A percentile compares a stretch with the other conserved stretches of the same genome.
These are phyloP conservation scores for Gallirallus australis DNA, from an alignment of 2,797 vertebrate genomes.

Conservation along the genomic window DNA sequence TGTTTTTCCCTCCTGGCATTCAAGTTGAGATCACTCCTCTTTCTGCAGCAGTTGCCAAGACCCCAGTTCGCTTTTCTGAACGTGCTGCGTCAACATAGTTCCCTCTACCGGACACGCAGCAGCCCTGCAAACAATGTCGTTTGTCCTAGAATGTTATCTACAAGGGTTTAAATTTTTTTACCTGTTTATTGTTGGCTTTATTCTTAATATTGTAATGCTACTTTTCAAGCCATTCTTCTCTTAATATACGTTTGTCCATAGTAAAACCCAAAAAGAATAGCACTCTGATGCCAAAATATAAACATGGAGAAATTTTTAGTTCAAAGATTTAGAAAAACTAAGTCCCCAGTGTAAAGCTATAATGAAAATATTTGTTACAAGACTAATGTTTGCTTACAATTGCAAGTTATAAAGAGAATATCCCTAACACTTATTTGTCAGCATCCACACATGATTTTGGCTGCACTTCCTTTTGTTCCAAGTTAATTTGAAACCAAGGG, in stretches of 20 bases:
- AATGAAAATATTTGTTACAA: not conserved
- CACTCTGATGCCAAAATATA: not conserved
- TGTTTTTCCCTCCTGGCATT: not conserved
- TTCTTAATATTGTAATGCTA: not conserved
- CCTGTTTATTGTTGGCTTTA: not conserved
- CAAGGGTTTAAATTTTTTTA: not conserved
- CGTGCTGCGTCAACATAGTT: not conserved
- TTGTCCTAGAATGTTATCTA: not conserved
- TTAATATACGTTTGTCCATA: not conserved
- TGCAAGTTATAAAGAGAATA: not conserved
- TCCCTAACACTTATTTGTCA: not conserved
- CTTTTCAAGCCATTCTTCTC: not conserved
- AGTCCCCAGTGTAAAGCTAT: not conserved
- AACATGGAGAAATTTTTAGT: not conserved
- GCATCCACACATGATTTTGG: not conserved
- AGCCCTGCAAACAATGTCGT: not conserved
- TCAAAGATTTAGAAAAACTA: not conserved
- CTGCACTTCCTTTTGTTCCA: not conserved
- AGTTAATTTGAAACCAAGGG: not conserved
- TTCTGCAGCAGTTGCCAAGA: not conserved
- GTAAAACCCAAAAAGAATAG: not conserved
- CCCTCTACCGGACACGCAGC: constrained; percentile 22
- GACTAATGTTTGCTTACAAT: not conserved
- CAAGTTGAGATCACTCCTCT: not conserved
- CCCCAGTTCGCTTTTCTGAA: not conserved